Evolutionary conservation across 2,888 invertebrate species (phyloP), one percentile per base, ranked within the genome.

Genomic region (Nephrotoma appendiculata): DNA sequence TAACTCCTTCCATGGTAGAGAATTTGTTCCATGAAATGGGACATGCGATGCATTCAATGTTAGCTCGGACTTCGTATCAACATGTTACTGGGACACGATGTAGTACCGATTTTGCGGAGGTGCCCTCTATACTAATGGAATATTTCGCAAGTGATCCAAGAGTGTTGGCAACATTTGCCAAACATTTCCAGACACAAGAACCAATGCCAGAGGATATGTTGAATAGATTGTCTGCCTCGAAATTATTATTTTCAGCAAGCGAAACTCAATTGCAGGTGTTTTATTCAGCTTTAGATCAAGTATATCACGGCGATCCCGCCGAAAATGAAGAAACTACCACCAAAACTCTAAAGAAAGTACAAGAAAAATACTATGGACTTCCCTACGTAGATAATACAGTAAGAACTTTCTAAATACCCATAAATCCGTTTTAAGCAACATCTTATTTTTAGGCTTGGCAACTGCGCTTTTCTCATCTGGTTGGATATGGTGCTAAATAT

Each of bases 11-110:
- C 19, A 96, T 96, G 89, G 96, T 99, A 7, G 99, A 99, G 92
- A 99, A 99, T 92, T 93, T 99, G 88, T 99, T 99, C 92, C 99
- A 99, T 91, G 99, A 99, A 93, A 96, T 98, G 95, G 99, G 99
- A 0, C 99, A 99, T 92, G 99, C 99, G 15, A 95, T 99, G 94
- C 99, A 99, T 92, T 98, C 99, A 19, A 99, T 99, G 98, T 92
- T 99, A 88, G 99, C 98, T 2, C 94, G 98, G 88, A 98, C 99
- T 0, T 94, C 94, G 87, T 97, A 98, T 92, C 99, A 99, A 92
- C 99, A 99, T 92, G 98, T 99, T 84, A 96, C 98, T 4, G 99
- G 99, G 87, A 99, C 99, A 0, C 93, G 99, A 87, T 99, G 99
- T 91, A 95, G 97, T 88, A 99, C 99, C 5, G 99, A 99, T 93